These are phyloP conservation scores for Temnothorax unifasciatus DNA, from an alignment of 2,888 invertebrate genomes.

Conservation along the genomic window DNA sequence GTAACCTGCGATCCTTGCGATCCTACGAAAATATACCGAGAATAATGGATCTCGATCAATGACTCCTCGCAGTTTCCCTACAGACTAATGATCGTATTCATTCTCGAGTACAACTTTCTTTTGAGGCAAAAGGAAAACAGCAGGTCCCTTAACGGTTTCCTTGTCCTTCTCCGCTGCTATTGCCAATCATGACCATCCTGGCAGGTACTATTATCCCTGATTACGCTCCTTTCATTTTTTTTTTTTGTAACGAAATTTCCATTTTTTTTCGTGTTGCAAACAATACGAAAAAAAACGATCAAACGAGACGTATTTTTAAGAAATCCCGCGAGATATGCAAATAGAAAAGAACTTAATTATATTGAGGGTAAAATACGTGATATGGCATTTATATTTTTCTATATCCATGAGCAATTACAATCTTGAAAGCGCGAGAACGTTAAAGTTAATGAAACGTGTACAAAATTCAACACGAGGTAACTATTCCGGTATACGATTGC, in stretches of 20 bases:
- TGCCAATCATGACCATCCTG: conserved; percentile 71
- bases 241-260: conserved; percentile 61
- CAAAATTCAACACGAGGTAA: background rate
- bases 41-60: conserved; percentile 78
- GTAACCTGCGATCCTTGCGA: conserved; percentile 55
- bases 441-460: background rate
- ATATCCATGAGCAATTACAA: background rate
- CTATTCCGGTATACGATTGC: too few relatives aligned
- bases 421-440: background rate
- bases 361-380: background rate
- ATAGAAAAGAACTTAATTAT: background rate
- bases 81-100: conserved; percentile 82
- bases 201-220: conserved; percentile 80
- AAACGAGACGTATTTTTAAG: conserved; percentile 55
- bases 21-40: conserved; percentile 77
- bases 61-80: conserved; percentile 75
- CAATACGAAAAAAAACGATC: conserved; percentile 78
- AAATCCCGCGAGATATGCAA: conserved; percentile 77
- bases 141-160: conserved; percentile 56
- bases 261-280: conserved; percentile 76
- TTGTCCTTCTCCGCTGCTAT: conserved; percentile 61
- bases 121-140: conserved; percentile 76
- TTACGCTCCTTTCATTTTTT: conserved; percentile 70
- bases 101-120: conserved; percentile 75
- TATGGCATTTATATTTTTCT: background rate